A percentile compares a stretch with the other conserved stretches of the same genome.
phyloP scores from a whole-genome alignment of 2,888 invertebrate genomes.

The Drosophila glabriapex region DNA sequence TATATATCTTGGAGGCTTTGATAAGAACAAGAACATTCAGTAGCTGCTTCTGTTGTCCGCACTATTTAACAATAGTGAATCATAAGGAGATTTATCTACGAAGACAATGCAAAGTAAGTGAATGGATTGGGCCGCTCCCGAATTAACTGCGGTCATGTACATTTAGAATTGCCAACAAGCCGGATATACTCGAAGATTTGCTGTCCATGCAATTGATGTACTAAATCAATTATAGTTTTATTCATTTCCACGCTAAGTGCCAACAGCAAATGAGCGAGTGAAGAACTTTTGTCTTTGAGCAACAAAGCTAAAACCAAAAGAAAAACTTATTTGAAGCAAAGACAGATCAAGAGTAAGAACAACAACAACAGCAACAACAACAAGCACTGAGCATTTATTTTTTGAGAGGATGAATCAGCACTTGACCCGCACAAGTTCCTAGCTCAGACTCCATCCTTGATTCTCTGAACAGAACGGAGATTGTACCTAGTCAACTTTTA shows the following conservation, averaged over 20 bases:
- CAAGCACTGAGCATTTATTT: conserved; percentile 52
- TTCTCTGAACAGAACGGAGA: conserved; percentile 24
- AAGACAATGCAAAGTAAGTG: not conserved
- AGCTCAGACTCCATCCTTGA: conserved; percentile 37
- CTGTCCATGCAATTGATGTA: not conserved
- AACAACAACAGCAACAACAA: conserved; percentile 14
- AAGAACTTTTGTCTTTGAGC: conserved; percentile 21
- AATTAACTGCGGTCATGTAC: not conserved
- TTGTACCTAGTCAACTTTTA: conserved; percentile 35
- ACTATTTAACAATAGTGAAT: not conserved
- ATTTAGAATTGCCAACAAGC: too few relatives aligned
- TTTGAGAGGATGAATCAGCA: conserved; percentile 77
- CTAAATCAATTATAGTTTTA: not conserved
- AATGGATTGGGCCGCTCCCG: not conserved
- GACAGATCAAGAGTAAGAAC: conserved; percentile 25
- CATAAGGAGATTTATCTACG: not conserved
- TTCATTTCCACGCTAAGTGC: not conserved
- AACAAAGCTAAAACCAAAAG: too few relatives aligned
- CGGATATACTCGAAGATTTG: too few relatives aligned
- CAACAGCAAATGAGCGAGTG: not conserved
- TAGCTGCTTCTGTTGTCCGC: not conserved
- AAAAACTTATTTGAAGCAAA: not conserved
- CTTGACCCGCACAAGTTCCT: conserved; percentile 63
- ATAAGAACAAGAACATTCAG: not conserved
- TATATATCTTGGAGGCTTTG: not conserved